Evolutionary conservation across 2,797 vertebrate species (phyloP), one percentile per base, ranked within the genome.

Genomic region (Betta splendens): DNA sequence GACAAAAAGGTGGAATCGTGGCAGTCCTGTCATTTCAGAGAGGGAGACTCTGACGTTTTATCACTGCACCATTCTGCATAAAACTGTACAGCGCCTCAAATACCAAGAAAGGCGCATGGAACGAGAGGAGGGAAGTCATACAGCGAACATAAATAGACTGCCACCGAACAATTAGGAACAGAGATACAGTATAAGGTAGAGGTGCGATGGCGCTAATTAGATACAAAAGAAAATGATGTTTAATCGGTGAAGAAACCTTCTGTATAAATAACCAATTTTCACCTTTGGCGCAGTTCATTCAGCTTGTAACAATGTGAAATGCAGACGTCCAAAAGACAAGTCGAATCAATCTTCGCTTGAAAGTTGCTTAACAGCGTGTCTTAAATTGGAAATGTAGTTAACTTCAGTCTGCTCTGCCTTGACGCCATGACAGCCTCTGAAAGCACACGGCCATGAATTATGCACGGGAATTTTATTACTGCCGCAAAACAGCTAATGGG

Each of bases 21-120:
- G 80, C 81, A 83, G 76, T 86, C 87, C 81, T 83, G 79, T 87
- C 75, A 81, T 87, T 80, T 83, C 73, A 65, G 70, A 85, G 74
- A 73, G 58, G 76, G 61, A 52, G 52, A 61, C 56, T 79, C 63
- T 53, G 77, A 81, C 66, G 79, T 80, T 82, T 84, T 55, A 77
- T 77, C 64, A 43, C 9, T 3, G 29, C 57, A 15, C 9, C 16
- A 85, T 89, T 37, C 85, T 88, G 74, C 83, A 88, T 87, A 71
- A 84, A 69, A 63, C 73, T 66, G 71, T 39, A 79, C 68, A 50
- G 61, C 52, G 60, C 51, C 65, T 70, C 58, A 23, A 75, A 75
- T 57, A 62, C 58, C 40, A 57, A 64, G 46, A 33, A 62, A 63
- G n/a, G 47, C 22, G 29, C 69, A 61, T 37, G 23, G 43, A 47